A percentile compares a stretch with the other conserved stretches of the same genome.
Conservation (phyloP, 2,113 vertebrate species). For the Pachypanchax playfairii region DNA sequence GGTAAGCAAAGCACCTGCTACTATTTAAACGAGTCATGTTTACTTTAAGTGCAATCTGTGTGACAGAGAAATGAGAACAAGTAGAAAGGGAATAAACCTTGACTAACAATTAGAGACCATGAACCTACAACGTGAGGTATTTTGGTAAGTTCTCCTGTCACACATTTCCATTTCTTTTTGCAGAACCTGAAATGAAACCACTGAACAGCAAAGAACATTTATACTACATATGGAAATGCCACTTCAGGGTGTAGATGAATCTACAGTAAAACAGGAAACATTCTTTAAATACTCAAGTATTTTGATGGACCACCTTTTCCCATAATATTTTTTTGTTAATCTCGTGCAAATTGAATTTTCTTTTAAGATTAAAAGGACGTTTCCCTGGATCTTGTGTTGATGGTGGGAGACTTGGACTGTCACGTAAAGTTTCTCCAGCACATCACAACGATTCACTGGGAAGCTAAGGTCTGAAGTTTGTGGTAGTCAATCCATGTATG, state of each 20-base stretch:
- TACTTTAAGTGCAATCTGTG: constrained; percentile 12
- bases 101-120: no score
- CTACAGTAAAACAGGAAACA: no score
- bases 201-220: constrained; percentile 14
- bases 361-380: not conserved
- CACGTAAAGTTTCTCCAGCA: not conserved
- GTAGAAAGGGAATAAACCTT: no score
- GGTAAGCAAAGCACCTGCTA: constrained; percentile 17
- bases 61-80: constrained; percentile 10
- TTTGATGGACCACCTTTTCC: not conserved
- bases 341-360: no score
- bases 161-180: constrained; percentile 40
- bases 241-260: no score
- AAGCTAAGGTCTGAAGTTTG: not conserved
- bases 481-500: not conserved
- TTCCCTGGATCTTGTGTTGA: not conserved
- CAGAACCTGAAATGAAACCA: constrained; percentile 31
- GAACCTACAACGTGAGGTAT: not conserved
- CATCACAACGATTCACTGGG: not conserved
- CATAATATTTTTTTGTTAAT: no score
- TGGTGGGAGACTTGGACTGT: not conserved
- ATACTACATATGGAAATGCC: constrained; percentile 1
- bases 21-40: not conserved
- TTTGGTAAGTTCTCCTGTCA: constrained; percentile 5
- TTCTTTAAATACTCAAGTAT: no score